Evolutionary conservation across 2,888 invertebrate species (phyloP).

Genomic region (Sepiola atlantica): DNA sequence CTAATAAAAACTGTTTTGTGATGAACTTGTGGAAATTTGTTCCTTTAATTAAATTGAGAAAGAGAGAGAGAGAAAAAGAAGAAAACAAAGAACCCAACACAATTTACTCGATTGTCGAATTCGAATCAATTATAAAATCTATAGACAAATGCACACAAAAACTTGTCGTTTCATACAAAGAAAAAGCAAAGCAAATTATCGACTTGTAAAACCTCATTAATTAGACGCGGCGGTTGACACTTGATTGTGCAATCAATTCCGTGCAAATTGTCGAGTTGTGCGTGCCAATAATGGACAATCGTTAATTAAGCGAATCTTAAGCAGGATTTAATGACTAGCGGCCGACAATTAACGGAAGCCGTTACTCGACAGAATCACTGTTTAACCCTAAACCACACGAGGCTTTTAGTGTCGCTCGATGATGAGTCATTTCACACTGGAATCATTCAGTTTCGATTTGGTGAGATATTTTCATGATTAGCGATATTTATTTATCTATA

Average conservation of each 20-base stretch:
- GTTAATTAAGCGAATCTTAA: slow-evolving; percentile 1
- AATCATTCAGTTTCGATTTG: slow-evolving; percentile 10
- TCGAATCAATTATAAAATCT: too few relatives aligned
- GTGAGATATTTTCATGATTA: neutral
- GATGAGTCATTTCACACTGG: neutral
- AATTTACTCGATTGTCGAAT: too few relatives aligned
- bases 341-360: neutral
- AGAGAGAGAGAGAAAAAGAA: too few relatives aligned
- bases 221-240: neutral
- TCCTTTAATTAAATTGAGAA: too few relatives aligned
- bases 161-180: neutral
- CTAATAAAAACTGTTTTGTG: too few relatives aligned
- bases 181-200: neutral
- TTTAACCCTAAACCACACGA: neutral
- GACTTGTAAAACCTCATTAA: neutral
- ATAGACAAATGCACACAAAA: too few relatives aligned
- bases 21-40: too few relatives aligned
- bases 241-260: neutral
- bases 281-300: neutral
- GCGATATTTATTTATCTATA: neutral
- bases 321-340: neutral
- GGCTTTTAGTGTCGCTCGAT: neutral
- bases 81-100: too few relatives aligned
- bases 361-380: neutral
- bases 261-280: neutral